Evolutionary conservation across 2,888 invertebrate species (phyloP).

Genomic region (Lypha dubia): DNA sequence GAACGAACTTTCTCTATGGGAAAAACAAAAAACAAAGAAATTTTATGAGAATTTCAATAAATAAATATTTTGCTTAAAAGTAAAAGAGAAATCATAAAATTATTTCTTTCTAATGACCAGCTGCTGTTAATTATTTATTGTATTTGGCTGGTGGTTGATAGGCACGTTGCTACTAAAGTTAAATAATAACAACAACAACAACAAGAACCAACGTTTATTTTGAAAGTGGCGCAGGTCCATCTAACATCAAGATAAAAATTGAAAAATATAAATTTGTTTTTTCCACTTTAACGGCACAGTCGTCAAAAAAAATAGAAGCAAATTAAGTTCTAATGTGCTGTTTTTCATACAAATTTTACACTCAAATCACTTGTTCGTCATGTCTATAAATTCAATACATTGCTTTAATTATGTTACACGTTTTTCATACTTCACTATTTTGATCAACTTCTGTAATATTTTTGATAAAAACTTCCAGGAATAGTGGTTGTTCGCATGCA

Average conservation of each 20-base stretch:
- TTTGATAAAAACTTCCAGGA: neutral
- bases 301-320: no score
- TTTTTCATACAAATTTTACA: no score
- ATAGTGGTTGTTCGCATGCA: conserved; percentile 44
- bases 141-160: conserved; percentile 44
- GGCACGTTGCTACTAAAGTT: neutral
- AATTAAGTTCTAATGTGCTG: conserved; percentile 41
- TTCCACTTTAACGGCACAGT: no score
- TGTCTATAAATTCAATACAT: conserved; percentile 45
- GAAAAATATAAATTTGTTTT: neutral
- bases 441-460: conserved; percentile 6
- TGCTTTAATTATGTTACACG: conserved; percentile 38
- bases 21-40: neutral
- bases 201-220: neutral
- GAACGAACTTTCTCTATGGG: conserved; percentile 43
- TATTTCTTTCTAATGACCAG: conserved; percentile 51
- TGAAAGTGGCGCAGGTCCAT: neutral
- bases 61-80: conserved; percentile 7
- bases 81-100: conserved; percentile 15
- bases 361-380: no score
- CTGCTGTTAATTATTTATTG: conserved; percentile 55
- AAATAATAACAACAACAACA: no score
- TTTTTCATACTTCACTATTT: neutral
- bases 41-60: conserved; percentile 12
- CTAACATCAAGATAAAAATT: neutral